phyloP scores from a whole-genome alignment of 2,113 vertebrate species.

The Prinia subflava region DNA sequence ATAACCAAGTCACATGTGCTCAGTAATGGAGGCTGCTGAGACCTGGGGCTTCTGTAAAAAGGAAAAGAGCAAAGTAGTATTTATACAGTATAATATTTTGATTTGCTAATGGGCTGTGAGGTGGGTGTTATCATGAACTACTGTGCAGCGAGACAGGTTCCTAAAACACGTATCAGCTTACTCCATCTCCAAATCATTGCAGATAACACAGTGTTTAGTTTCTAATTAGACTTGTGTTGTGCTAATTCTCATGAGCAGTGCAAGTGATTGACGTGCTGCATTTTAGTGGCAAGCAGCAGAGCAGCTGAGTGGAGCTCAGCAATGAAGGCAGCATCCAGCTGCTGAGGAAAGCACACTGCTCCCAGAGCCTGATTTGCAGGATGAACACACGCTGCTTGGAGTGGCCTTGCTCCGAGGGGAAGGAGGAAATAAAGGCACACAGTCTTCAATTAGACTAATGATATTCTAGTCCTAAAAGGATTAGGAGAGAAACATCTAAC shows the following conservation, averaged over 20 bases:
- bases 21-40: constrained; percentile 25
- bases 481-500: not conserved
- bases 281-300: not conserved
- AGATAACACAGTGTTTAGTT: constrained; percentile 19
- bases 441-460: not conserved
- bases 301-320: not conserved
- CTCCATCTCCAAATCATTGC: not conserved
- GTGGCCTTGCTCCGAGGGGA: not conserved
- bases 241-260: not conserved
- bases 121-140: constrained; percentile 48
- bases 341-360: not conserved
- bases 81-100: constrained; percentile 54
- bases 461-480: not conserved
- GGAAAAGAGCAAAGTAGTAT: constrained; percentile 46
- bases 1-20: constrained; percentile 16
- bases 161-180: not conserved
- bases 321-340: not conserved
- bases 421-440: not conserved
- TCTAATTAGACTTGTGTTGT: constrained; percentile 29
- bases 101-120: constrained; percentile 45
- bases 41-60: constrained; percentile 33
- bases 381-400: not conserved
- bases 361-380: not conserved
- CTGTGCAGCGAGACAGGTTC: constrained; percentile 25
- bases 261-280: not conserved